Conservation (phyloP, 2,797 vertebrate genomes). For the Serranus cabrilla region DNA sequence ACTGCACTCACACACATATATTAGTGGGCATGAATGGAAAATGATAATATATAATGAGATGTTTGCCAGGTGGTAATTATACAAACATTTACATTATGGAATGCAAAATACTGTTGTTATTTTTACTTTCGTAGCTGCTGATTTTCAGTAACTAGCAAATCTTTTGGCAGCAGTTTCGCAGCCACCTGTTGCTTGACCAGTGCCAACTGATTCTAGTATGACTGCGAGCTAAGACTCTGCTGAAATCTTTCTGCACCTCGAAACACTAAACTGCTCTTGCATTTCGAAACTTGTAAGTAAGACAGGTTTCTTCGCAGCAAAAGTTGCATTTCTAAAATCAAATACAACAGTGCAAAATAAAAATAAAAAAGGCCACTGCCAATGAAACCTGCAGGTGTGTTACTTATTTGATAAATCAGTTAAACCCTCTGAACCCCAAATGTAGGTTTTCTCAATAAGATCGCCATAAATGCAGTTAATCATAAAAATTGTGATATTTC, state of each 20-base stretch:
- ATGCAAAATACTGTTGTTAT: constrained; percentile 18
- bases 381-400: too few species aligned
- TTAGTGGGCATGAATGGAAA: constrained; percentile 4
- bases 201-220: constrained; percentile 62
- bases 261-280: background rate
- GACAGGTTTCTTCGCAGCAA: background rate
- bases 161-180: constrained; percentile 47
- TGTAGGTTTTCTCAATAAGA: too few species aligned
- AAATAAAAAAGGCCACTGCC: too few species aligned
- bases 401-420: too few species aligned
- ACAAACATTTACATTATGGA: background rate
- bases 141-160: constrained; percentile 42
- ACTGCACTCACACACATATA: background rate
- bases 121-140: constrained; percentile 29
- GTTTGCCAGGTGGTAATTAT: background rate
- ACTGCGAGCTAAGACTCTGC: constrained; percentile 28
- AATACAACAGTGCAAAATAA: too few species aligned
- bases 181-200: constrained; percentile 55
- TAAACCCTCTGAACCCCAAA: too few species aligned
- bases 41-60: background rate
- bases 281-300: background rate
- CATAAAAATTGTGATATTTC: too few species aligned
- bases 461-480: too few species aligned
- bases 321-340: too few species aligned
- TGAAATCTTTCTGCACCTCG: constrained; percentile 16